phyloP scores from a whole-genome alignment of 2,113 vertebrate species.

The Aegotheles bennettii region DNA sequence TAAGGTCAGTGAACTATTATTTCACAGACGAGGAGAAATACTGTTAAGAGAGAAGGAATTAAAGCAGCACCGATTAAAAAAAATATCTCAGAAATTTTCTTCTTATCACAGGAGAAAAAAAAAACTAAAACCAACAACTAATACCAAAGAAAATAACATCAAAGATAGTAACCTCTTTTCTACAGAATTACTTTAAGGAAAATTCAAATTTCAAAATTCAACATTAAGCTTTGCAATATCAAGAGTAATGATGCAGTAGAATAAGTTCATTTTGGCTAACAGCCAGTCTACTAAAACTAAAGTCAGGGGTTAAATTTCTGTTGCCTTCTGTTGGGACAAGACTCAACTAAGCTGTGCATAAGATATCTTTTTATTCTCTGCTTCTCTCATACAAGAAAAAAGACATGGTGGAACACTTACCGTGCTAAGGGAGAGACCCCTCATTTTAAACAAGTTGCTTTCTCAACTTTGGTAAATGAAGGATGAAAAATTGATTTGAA shows the following conservation, averaged over 20 bases:
- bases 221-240: not conserved
- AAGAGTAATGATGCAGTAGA: not conserved
- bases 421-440: not conserved
- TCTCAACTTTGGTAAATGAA: constrained; percentile 49
- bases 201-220: not conserved
- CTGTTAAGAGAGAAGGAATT: not conserved
- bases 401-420: not conserved
- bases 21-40: not conserved
- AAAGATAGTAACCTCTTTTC: not conserved
- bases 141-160: not conserved
- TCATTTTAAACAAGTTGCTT: constrained; percentile 4
- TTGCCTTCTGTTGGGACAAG: not conserved
- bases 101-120: not conserved
- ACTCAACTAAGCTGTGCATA: not conserved
- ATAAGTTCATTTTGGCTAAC: not conserved
- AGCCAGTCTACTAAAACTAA: not conserved
- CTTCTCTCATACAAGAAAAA: not conserved
- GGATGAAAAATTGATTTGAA: constrained; percentile 38
- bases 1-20: not conserved
- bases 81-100: not conserved
- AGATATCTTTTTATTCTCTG: not conserved
- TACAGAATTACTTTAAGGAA: constrained; percentile 2
- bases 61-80: not conserved
- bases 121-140: not conserved
- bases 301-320: not conserved